Percentiles rank a stretch among this genome's conserved stretches.
Conservation (phyloP, 2,113 vertebrate genomes). For the Clinocottus analis region DNA sequence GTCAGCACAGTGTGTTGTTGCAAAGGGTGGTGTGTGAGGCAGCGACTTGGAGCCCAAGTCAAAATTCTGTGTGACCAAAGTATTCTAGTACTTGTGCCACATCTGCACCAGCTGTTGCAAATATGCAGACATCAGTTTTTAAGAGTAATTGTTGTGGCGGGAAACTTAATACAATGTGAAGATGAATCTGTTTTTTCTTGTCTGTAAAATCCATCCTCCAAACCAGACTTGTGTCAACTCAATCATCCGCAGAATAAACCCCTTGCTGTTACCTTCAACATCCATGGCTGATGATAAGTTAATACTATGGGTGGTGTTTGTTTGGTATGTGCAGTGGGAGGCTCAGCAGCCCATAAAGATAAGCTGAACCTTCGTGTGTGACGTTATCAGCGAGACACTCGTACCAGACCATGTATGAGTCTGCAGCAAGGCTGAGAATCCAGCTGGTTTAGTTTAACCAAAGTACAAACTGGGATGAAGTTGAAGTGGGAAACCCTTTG, state of each 20-base stretch:
- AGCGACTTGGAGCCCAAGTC: neutral
- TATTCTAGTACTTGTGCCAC: neutral
- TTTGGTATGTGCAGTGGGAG: conserved; percentile 22
- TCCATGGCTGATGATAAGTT: conserved; percentile 8
- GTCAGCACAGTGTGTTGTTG: neutral
- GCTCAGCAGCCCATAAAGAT: conserved; percentile 20
- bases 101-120: neutral
- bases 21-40: neutral
- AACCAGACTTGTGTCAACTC: neutral
- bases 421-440: conserved; percentile 2
- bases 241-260: neutral
- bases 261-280: neutral
- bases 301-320: conserved; percentile 22
- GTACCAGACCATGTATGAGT: neutral
- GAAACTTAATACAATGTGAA: neutral
- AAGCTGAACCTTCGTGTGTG: conserved; percentile 20
- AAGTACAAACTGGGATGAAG: neutral
- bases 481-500: neutral
- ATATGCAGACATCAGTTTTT: neutral
- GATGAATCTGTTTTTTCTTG: neutral
- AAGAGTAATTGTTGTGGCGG: neutral
- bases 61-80: neutral
- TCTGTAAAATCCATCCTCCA: neutral
- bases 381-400: neutral
- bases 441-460: neutral